Evolutionary conservation across 2,888 invertebrate species (phyloP).

Genomic region (Epinotia bilunana): DNA sequence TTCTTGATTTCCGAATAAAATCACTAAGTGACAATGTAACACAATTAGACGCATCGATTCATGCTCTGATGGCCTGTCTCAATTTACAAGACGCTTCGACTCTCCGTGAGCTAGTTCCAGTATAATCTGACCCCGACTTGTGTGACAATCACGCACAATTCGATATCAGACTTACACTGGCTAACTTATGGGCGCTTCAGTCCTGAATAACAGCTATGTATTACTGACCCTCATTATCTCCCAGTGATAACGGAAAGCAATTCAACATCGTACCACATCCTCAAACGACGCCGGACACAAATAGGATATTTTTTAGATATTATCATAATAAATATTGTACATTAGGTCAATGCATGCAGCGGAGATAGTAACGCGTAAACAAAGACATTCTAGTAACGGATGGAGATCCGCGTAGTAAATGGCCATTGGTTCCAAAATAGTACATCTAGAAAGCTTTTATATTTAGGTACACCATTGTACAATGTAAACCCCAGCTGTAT

Average conservation of each 20-base stretch:
- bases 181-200: background rate
- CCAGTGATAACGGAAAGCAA: constrained; percentile 28
- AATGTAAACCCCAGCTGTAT: no score
- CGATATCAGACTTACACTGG: background rate
- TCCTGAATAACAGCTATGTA: constrained; percentile 3
- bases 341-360: constrained; percentile 25
- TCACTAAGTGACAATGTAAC: background rate
- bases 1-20: no score
- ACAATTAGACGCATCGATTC: background rate
- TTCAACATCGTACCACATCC: constrained; percentile 25
- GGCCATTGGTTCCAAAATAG: background rate
- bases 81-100: background rate
- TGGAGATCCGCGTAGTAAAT: background rate
- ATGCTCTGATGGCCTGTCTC: background rate
- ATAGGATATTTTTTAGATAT: constrained; percentile 3
- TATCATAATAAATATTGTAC: constrained; percentile 1
- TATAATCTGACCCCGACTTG: background rate
- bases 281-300: background rate
- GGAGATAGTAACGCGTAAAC: constrained; percentile 12
- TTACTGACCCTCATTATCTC: constrained; percentile 40
- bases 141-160: no score
- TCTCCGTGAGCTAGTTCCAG: background rate
- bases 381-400: background rate
- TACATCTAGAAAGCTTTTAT: no score
- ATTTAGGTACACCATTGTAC: no score